These are phyloP conservation scores for Creontiades dilutus DNA, from an alignment of 2,888 invertebrate species.

Conservation along the genomic window DNA sequence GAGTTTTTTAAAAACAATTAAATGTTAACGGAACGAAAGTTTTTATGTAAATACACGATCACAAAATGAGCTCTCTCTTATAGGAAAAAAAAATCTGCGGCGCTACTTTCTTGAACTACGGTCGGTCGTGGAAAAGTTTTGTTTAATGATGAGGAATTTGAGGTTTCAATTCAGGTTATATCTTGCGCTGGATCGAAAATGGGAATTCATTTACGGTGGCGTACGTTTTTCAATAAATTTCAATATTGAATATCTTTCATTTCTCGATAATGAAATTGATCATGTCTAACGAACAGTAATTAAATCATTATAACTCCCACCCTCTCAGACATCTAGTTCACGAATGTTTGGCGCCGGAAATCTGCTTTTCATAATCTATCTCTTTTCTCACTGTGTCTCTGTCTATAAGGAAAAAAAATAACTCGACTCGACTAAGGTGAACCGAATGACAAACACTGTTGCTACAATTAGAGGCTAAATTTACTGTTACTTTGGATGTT, in stretches of 20 bases:
- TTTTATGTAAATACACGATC: conserved; percentile 67
- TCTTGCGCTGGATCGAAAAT: too few relatives aligned
- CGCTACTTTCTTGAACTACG: conserved; percentile 4
- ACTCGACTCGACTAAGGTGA: conserved; percentile 30
- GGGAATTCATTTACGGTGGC: too few relatives aligned
- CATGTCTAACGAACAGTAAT: too few relatives aligned
- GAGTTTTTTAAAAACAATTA: conserved; percentile 52
- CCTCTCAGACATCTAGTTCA: conserved; percentile 6
- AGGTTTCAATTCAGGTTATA: too few relatives aligned
- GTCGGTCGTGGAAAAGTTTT: neutral
- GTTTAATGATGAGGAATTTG: too few relatives aligned
- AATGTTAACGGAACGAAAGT: conserved; percentile 53
- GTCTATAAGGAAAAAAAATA: conserved; percentile 59
- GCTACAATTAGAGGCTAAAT: conserved; percentile 60
- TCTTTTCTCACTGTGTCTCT: conserved; percentile 60
- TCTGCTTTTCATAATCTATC: conserved; percentile 63
- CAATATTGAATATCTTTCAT: too few relatives aligned
- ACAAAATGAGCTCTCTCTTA: conserved; percentile 61
- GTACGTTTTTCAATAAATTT: too few relatives aligned
- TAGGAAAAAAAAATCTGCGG: conserved; percentile 40
- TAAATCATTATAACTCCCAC: neutral
- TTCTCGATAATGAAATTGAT: too few relatives aligned
- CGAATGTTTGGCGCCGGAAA: neutral
- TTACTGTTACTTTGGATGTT: neutral
- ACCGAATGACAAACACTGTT: conserved; percentile 67